These are phyloP conservation scores for Globia sparganii DNA, from an alignment of 2,888 invertebrate species.

Conservation along the genomic window DNA sequence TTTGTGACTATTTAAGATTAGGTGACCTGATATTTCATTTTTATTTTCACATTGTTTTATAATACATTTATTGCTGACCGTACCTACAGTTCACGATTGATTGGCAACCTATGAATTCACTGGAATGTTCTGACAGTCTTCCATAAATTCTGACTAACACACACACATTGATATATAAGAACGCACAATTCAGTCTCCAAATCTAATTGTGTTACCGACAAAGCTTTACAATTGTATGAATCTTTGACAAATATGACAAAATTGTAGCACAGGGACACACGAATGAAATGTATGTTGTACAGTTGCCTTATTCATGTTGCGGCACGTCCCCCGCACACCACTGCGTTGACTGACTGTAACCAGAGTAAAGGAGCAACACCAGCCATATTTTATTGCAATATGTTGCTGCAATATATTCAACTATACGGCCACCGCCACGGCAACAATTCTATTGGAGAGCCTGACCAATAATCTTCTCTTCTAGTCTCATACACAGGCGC, in stretches of 20 bases:
- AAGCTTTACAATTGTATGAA: background rate
- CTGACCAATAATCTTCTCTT: background rate
- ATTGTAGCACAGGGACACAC: background rate
- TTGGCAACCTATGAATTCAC: background rate
- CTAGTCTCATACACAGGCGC: background rate
- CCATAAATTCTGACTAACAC: background rate
- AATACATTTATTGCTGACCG: background rate
- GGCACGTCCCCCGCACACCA: background rate
- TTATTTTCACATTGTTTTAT: background rate
- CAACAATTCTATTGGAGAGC: background rate
- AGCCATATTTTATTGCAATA: slow-evolving; percentile 4
- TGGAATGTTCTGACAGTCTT: background rate
- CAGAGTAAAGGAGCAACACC: slow-evolving; percentile 12
- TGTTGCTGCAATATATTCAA: background rate
- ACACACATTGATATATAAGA: background rate
- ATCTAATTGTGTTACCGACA: background rate
- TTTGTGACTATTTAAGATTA: background rate
- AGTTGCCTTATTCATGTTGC: background rate
- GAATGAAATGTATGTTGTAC: background rate
- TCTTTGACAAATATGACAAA: background rate
- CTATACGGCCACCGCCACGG: background rate
- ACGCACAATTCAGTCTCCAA: background rate
- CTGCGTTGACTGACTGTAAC: slow-evolving; percentile 34
- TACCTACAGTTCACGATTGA: background rate
- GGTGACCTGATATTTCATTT: background rate